Base-by-base conservation (phyloP, 2,797 vertebrate genomes). In the Pyrocephalus nanus region DNA sequence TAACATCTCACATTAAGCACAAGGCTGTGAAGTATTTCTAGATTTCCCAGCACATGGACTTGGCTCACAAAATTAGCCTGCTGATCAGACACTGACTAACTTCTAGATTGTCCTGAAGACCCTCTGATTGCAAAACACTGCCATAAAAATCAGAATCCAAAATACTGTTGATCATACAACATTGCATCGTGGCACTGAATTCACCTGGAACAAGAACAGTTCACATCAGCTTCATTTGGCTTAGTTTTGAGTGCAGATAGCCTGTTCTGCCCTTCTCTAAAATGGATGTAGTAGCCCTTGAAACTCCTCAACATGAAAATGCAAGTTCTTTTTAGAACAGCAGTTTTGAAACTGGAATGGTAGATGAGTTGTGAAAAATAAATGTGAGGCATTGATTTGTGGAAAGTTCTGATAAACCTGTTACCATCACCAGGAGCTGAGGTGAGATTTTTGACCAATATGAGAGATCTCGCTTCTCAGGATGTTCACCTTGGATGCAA, bases 371-470 rank as follows among this genome's bases (percentile, higher is more conserved):
- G 36, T 17, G 18, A 71, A 66, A 77, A 82, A 34, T n/a, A 58
- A 89, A 54, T 6, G 6, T 0, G 0, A 66, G 76, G 7, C 11
- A 9, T 0, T 55, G 23, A 58, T 71, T 55, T 87, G 30, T 67
- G 75, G 50, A 82, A 89, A 51, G 9, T 61, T 88, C 54, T 69
- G 42, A 50, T 48, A 76, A 65, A 74, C 7, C 18, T 42, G 36
- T 50, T 65, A 40, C 19, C 25, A 26, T 42, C 48, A 43, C 6
- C 43, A 84, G 62, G 38, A 61, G 21, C 53, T 51, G 38, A 54
- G 42, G 48, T 18, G 30, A 54, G 51, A 20, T 42, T 89, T 85
- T 83, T 80, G 18, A n/a, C 47, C n/a, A 69, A 1, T 40, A 5
- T 25, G n/a, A 6, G 2, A 71, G 22, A 53, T 19, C 13, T 7